Base-by-base conservation (phyloP, 2,797 vertebrate genomes). In the Malurus leucopterus region DNA sequence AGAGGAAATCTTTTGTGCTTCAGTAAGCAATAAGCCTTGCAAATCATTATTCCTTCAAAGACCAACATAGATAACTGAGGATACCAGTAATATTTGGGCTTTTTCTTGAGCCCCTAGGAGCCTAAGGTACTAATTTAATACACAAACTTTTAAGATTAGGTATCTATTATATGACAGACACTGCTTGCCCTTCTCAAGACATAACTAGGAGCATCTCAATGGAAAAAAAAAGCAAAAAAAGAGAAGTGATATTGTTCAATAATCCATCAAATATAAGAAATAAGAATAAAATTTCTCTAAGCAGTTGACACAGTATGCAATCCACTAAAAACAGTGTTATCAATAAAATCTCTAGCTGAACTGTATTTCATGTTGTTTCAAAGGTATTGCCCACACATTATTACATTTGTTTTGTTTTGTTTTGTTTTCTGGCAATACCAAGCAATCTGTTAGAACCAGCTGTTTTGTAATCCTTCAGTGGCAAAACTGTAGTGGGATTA, bases 1-100 rank as follows among this genome's bases (percentile, higher is more conserved):
- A 96, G 94, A 97, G 95, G 96, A 97, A 94, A 95, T 95, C 68
- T 91, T 93, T 93, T 92, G 94, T 95, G 96, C 94, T 96, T 97
- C 96, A 94, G 90, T 95, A 96, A 95, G 96, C 94, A 97, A 93
- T 95, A 96, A 97, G 90, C 81, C 92, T 95, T 92, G 84, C 89
- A 95, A 96, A 96, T 96, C 94, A 94, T 96, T 96, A 93, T 90
- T 96, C 94, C 96, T 95, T 89, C 85, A 75, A 90, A 96, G 89
- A 91, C 81, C 93, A 94, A 86, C 89, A 89, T 26, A 91, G 92
- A 93, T 93, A 95, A 94, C 65, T 57, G 81, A 91, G 34, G 67
- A 91, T 95, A 94, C 55, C 77, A 94, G 86, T 68, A 92, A 91
- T 62, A 76, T 65, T 64, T 65, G 54, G 24, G 41, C 6, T 86